Percentiles rank a stretch among this genome's conserved stretches.
Evolutionary conservation across 1,140 invertebrate species (phyloP).

Genomic region (Muscidifurax raptorellus): DNA sequence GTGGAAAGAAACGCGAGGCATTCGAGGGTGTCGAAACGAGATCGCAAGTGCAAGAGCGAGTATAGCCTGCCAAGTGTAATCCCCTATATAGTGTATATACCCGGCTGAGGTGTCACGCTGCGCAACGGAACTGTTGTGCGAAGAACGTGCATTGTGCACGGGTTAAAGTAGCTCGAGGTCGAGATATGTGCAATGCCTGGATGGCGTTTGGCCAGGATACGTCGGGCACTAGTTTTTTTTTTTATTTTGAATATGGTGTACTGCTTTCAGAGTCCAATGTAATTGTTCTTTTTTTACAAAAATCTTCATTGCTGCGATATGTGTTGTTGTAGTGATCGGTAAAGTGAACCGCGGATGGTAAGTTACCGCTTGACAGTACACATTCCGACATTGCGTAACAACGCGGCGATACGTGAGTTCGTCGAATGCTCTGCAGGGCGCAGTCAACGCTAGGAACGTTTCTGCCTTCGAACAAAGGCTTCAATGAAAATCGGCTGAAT

Average conservation of each 20-base stretch:
- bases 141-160: neutral
- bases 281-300: too few species aligned
- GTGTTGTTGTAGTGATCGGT: neutral
- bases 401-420: neutral
- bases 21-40: slow-evolving; percentile 26
- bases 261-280: too few species aligned
- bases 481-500: too few species aligned
- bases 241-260: too few species aligned
- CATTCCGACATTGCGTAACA: neutral
- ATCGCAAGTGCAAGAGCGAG: neutral
- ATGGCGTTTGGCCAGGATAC: too few species aligned
- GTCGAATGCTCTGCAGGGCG: neutral
- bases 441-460: neutral
- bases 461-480: too few species aligned
- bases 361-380: slow-evolving; percentile 34
- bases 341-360: slow-evolving; percentile 19
- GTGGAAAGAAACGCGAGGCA: neutral
- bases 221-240: too few species aligned
- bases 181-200: neutral
- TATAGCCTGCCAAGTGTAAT: neutral
- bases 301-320: too few species aligned
- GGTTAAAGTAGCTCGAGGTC: neutral
- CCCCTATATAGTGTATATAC: neutral
- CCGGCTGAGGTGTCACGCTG: neutral
- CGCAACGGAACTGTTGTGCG: neutral